These are phyloP conservation scores for Macrosteles quadrilineatus DNA, from an alignment of 1,140 invertebrate species.

Conservation along the genomic window DNA sequence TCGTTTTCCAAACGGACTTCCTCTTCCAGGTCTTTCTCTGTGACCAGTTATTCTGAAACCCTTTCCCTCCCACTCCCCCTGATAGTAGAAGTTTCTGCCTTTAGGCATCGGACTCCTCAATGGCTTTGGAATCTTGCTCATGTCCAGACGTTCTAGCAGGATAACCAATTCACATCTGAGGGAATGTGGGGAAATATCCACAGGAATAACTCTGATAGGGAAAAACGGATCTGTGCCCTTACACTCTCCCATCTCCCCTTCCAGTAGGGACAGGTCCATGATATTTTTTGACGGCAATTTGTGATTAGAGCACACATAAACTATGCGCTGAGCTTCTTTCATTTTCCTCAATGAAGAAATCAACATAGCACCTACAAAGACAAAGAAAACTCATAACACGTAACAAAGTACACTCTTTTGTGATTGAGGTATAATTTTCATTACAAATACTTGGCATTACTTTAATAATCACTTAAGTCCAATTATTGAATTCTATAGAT, in stretches of 20 bases:
- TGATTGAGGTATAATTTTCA: no score
- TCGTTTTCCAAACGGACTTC: not conserved
- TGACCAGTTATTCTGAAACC: no score
- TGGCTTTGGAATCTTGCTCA: constrained; percentile 26
- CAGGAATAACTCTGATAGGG: constrained; percentile 75
- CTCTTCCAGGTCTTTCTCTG: not conserved
- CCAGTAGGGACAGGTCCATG: constrained; percentile 66
- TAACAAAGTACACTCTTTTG: no score
- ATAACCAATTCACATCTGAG: constrained; percentile 87
- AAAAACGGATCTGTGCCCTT: constrained; percentile 65
- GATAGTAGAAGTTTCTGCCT: no score
- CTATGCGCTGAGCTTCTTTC: constrained; percentile 70
- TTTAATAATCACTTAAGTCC: no score
- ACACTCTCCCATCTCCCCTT: not conserved
- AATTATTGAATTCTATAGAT: no score
- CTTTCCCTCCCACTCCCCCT: no score
- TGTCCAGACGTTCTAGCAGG: constrained; percentile 66
- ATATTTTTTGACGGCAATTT: constrained; percentile 84
- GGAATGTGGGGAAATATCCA: constrained; percentile 94
- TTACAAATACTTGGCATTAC: no score
- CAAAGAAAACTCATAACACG: not conserved
- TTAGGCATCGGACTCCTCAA: no score
- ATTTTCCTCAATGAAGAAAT: constrained; percentile 75
- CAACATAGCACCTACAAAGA: constrained; percentile 68
- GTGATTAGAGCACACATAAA: constrained; percentile 93